Percentiles rank a stretch among this genome's conserved stretches.
Evolutionary conservation across 2,113 vertebrate genomes (phyloP).

Genomic region (Ciconia stormi): DNA sequence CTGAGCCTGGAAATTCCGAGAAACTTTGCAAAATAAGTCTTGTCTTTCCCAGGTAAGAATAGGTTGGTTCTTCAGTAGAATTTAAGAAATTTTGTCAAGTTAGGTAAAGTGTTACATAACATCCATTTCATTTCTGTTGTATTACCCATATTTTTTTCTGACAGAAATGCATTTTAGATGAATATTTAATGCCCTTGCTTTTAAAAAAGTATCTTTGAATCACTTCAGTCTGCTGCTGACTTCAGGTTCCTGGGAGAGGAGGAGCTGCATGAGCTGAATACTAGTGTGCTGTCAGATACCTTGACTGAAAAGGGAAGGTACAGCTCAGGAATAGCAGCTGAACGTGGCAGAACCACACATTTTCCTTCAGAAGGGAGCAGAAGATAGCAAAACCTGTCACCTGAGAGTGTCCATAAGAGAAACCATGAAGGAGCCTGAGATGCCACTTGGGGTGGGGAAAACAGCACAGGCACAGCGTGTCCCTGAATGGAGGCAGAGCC

Average conservation of each 20-base stretch:
- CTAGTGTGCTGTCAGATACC: neutral
- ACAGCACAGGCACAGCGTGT: neutral
- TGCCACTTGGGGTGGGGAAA: neutral
- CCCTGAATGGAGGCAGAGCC: neutral
- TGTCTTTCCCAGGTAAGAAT: neutral
- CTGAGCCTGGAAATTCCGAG: neutral
- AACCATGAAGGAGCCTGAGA: neutral
- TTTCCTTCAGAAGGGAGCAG: neutral
- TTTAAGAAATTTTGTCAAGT: neutral
- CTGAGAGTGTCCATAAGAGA: neutral
- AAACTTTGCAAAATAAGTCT: neutral
- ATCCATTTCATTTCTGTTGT: neutral
- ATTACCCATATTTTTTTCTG: neutral
- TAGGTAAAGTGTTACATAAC: neutral
- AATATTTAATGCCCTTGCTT: conserved; percentile 4
- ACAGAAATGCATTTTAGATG: neutral
- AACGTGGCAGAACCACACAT: neutral
- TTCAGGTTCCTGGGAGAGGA: neutral
- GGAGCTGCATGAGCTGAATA: neutral
- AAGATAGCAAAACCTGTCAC: neutral
- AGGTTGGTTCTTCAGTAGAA: neutral
- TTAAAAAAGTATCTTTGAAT: conserved; percentile 10
- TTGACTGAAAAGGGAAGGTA: neutral
- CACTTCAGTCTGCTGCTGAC: neutral
- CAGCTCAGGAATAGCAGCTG: neutral